Percentiles rank a stretch among this genome's conserved stretches.
Conservation (phyloP, 2,888 invertebrate species). For the Watsonalla binaria region DNA sequence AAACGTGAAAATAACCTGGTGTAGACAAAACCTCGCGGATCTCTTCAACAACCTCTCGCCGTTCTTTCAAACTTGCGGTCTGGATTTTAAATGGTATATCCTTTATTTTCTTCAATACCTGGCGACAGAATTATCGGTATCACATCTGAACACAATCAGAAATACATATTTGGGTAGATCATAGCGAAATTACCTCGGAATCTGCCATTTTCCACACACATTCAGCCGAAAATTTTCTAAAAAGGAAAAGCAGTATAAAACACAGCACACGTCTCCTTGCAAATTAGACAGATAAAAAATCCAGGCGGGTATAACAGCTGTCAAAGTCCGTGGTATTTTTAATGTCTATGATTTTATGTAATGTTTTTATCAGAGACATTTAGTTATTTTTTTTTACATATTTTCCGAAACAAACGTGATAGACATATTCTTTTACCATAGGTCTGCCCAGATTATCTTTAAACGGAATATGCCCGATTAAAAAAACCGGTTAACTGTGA, state of each 20-base stretch:
- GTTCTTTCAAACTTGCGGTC: constrained; percentile 84
- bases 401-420: no score
- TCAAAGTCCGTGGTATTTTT: neutral
- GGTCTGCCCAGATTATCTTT: no score
- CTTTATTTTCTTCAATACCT: constrained; percentile 84
- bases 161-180: constrained; percentile 2
- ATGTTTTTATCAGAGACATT: no score
- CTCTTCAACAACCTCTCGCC: constrained; percentile 82
- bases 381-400: no score
- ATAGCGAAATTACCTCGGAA: constrained; percentile 75
- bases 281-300: constrained; percentile 36
- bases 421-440: no score
- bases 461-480: no score
- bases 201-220: constrained; percentile 81
- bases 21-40: constrained; percentile 84
- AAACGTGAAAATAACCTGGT: constrained; percentile 76
- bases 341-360: no score
- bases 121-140: constrained; percentile 28
- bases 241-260: constrained; percentile 17
- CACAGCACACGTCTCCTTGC: constrained; percentile 41
- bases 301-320: constrained; percentile 3
- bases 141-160: constrained; percentile 10
- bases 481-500: no score
- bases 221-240: constrained; percentile 40
- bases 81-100: constrained; percentile 86